Conservation (phyloP, 2,113 vertebrate species). For the Protomyctophum bolini region DNA sequence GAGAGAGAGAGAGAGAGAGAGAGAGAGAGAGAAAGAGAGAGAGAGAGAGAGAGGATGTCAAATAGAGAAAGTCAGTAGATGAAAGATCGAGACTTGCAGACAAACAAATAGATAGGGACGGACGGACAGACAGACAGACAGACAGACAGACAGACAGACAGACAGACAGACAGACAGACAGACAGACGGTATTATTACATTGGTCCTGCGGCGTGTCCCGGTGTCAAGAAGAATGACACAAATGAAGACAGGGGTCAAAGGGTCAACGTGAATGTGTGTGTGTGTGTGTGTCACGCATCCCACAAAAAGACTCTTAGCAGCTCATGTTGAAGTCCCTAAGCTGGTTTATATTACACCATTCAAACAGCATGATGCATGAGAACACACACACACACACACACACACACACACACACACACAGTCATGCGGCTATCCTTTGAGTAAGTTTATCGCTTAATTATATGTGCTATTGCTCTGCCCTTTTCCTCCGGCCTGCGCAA, state of each 20-base stretch:
- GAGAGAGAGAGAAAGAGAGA: conserved; percentile 6
- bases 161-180: background rate
- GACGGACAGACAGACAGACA: background rate
- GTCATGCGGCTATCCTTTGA: conserved; percentile 59
- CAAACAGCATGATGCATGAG: conserved; percentile 52
- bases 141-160: background rate
- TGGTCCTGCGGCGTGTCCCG: background rate
- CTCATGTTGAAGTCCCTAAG: conserved; percentile 52
- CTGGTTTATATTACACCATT: conserved; percentile 66
- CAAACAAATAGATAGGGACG: background rate
- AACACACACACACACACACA: conserved; percentile 19
- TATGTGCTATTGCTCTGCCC: conserved; percentile 28
- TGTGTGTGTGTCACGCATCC: conserved; percentile 3
- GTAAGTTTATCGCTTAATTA: conserved; percentile 67
- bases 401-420: conserved; percentile 39
- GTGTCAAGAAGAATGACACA: conserved; percentile 8
- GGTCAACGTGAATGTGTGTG: conserved; percentile 7
- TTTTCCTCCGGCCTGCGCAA: background rate
- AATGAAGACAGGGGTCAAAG: conserved; percentile 31
- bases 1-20: background rate
- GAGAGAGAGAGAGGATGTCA: conserved; percentile 1
- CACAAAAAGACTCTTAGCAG: conserved; percentile 39
- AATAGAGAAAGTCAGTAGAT: too few relatives aligned
- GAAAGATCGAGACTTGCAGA: too few relatives aligned
- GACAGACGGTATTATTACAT: background rate